Evolutionary conservation across 2,888 invertebrate species (phyloP), one percentile per base, ranked within the genome.

Genomic region (Hirtodrosophila histrioides): DNA sequence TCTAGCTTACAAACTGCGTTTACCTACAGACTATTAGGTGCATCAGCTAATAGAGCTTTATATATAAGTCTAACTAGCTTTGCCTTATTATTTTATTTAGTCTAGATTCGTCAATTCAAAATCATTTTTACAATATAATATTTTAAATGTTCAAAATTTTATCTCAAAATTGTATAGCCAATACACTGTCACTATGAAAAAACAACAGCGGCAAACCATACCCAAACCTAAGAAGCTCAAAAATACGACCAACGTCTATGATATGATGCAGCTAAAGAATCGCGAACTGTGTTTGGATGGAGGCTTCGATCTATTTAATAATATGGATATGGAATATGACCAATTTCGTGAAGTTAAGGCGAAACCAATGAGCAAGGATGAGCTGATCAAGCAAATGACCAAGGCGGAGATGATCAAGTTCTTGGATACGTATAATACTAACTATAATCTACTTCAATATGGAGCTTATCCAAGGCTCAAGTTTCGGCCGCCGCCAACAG

Each of bases 181-280:
- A 36, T 29, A 3, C 35, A 49, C 33, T 24, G 9, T 43, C 27
- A 46, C 4, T 10, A 54, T n/a, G 27, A 31, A 4, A 57, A 10
- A 6, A 11, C 43, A 31, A 23, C 23, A 9, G 1, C 12, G 3
- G 8, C 24, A 31, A 55, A 46, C 17, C n/a, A 33, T 40, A 9
- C 6, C 7, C 3, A 33, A 11, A 9, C 33, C 43, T 12, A 55
- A 17, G 3, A 56, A 40, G 7, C 3, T 9, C 0, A 37, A 31
- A 5, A 37, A 29, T 4, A 49, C 3, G 3, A 27, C 27, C 10
- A 43, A 23, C 12, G 36, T 37, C 12, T 45, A 31, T 33, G 31
- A 66, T 4, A 48, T 57, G 9, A 31, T 46, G 29, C 37, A 31
- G 23, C 24, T 45, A n/a, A 45, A 51, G 36, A 45, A 43, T 48